phyloP scores from a whole-genome alignment of 2,797 vertebrate species.

The Lepilemur ruficaudatus region DNA sequence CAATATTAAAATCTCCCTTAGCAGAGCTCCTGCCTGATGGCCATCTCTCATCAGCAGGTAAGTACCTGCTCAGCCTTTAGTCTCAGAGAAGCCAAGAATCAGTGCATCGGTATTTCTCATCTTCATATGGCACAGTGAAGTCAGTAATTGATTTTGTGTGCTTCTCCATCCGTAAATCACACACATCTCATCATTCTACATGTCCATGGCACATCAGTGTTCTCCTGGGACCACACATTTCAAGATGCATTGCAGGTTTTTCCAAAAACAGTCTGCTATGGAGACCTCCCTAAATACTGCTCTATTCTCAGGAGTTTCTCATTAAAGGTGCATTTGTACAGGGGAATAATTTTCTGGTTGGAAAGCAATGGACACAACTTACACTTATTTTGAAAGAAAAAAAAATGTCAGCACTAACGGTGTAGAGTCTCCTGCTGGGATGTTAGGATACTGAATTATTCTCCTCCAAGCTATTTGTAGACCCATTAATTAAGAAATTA shows the following conservation, averaged over 20 bases:
- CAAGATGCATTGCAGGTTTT: neutral
- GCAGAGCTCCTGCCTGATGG: neutral
- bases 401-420: constrained; percentile 59
- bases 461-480: constrained; percentile 69
- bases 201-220: neutral
- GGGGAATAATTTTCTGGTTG: constrained; percentile 55
- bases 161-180: neutral
- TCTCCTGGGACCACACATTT: neutral
- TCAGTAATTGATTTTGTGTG: neutral
- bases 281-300: neutral
- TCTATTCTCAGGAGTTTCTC: neutral
- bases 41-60: neutral
- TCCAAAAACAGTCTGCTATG: neutral
- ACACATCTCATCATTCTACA: neutral
- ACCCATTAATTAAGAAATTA: constrained; percentile 76
- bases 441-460: constrained; percentile 73
- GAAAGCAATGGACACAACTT: constrained; percentile 64
- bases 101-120: neutral
- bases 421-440: constrained; percentile 64
- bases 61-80: neutral
- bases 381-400: constrained; percentile 69
- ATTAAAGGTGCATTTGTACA: neutral
- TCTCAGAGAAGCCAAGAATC: neutral
- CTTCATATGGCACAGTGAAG: neutral
- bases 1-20: neutral